These are phyloP conservation scores for Boulengerochromis microlepis DNA, from an alignment of 2,113 vertebrate species.

Conservation along the genomic window DNA sequence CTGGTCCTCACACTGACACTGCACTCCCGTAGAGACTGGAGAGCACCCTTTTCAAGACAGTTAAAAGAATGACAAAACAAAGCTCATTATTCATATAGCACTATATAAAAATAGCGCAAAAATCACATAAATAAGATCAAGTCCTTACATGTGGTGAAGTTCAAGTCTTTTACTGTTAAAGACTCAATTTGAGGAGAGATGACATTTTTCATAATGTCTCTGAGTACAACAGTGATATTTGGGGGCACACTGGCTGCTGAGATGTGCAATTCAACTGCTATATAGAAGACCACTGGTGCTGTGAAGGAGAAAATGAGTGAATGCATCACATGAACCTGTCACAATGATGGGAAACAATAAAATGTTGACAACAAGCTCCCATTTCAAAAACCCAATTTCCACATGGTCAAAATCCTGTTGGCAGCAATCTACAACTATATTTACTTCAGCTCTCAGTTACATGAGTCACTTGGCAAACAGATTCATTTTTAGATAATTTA, in stretches of 20 bases:
- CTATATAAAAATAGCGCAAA: background rate
- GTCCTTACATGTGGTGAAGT: background rate
- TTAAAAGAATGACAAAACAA: background rate
- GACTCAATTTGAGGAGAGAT: background rate
- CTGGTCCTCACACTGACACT: slow-evolving; percentile 40
- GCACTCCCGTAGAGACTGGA: background rate
- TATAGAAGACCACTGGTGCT: background rate
- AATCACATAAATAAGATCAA: background rate
- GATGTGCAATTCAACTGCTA: background rate
- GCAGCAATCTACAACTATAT: background rate
- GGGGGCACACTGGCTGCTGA: background rate
- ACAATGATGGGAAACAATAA: background rate
- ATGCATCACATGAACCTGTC: background rate
- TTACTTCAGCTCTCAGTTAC: background rate
- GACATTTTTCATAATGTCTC: background rate
- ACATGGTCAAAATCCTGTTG: background rate
- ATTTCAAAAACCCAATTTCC: background rate
- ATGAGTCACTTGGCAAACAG: background rate
- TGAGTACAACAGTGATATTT: background rate
- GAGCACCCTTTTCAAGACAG: slow-evolving; percentile 21
- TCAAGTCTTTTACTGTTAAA: background rate
- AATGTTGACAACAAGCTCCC: background rate
- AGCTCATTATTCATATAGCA: background rate
- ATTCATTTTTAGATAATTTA: background rate
- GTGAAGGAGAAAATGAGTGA: background rate